Base-by-base conservation (phyloP, 2,113 vertebrate species). In the Falco punctatus region DNA sequence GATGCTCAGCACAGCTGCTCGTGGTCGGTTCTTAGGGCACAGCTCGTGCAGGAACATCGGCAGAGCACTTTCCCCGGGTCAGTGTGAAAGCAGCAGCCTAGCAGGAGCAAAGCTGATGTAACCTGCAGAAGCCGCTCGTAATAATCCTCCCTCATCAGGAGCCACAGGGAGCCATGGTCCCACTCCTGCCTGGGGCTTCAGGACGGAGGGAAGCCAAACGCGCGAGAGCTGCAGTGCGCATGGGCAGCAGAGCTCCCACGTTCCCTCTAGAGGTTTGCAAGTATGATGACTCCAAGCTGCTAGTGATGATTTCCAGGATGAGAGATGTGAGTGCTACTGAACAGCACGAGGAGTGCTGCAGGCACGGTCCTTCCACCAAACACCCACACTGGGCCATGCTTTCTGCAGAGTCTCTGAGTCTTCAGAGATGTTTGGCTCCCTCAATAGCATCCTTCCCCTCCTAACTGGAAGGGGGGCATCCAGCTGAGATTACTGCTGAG, bases 241-340 rank as follows among this genome's bases (percentile, higher is more conserved):
- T 58, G 81, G 92, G 87, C 87, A 91, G 95, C 46, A 17, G 72
- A 74, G 69, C 51, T 74, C 79, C 94, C 93, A 33, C 33, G 0
- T 59, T 93, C 70, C 89, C 93, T 85, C 87, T n/a, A 66, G 84
- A 87, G 93, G 32, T 65, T 52, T 89, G 89, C 16, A 10, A 21
- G 30, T 15, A 5, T 59, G 91, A 62, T 71, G 91, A n/a, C 86
- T 95, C 59, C 81, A 55, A 94, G 93, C 62, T 87, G 91, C 92
- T 96, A 17, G 38, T 89, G 94, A 87, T 88, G 84, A 57, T 87
- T 95, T 85, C 84, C 81, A 91, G 93, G 48, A 87, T 89, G 86
- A 96, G 94, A 78, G 62, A 83, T 87, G 81, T 17, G 65, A 91
- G 73, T 38, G 93, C 87, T 91, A 33, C 91, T 44, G 72, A 86